Evolutionary conservation across 2,888 invertebrate species (phyloP).

Genomic region (Scaptomyza cyrtandrae): DNA sequence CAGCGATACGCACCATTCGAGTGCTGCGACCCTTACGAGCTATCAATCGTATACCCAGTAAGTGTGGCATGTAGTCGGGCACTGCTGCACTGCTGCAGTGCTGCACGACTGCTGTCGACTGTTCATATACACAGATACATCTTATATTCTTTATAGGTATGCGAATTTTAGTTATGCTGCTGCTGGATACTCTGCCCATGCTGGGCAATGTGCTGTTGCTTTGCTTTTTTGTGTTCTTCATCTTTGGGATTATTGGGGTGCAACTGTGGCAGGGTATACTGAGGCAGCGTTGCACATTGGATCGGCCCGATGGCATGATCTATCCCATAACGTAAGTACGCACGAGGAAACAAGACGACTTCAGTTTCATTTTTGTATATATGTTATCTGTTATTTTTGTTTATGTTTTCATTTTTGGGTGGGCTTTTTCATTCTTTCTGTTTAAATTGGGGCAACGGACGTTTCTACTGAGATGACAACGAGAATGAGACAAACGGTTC

Average conservation of each 20-base stretch:
- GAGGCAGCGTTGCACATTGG: conserved; percentile 95
- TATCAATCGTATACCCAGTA: conserved; percentile 99
- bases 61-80: conserved; percentile 84
- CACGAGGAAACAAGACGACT: neutral
- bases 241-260: conserved; percentile 99
- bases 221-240: conserved; percentile 99
- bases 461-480: conserved; percentile 36
- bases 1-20: conserved; percentile 98
- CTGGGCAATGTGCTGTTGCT: conserved; percentile 98
- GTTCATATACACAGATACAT: neutral
- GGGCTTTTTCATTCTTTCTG: neutral
- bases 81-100: too few species aligned
- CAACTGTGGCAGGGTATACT: conserved; percentile 99
- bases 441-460: conserved; percentile 36
- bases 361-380: neutral
- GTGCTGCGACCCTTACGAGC: conserved; percentile 98
- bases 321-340: conserved; percentile 91
- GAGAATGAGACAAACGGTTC: conserved; percentile 24
- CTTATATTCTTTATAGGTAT: conserved; percentile 88
- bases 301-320: conserved; percentile 89
- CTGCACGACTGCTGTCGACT: too few species aligned
- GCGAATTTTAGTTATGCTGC: conserved; percentile 98
- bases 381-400: conserved; percentile 1
- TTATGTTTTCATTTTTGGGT: neutral
- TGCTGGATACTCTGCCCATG: conserved; percentile 99